phyloP scores from a whole-genome alignment of 2,797 vertebrate genomes.

The Salmo trutta region DNA sequence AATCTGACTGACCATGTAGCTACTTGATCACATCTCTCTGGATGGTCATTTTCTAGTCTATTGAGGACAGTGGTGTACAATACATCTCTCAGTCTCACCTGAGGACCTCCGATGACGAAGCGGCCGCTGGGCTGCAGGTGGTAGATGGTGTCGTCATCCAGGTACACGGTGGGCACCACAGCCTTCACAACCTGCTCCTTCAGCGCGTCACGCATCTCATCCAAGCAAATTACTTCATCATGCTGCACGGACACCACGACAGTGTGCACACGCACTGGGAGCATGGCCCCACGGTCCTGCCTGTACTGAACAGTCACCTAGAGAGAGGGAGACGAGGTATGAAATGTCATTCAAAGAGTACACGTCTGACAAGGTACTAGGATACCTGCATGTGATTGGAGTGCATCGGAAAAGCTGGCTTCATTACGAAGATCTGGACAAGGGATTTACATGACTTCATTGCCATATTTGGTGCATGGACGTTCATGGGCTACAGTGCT shows the following conservation, averaged over 20 bases:
- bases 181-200: conserved; percentile 92
- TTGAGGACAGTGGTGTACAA: not conserved
- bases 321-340: not conserved
- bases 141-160: conserved; percentile 90
- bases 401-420: no score
- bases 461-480: no score
- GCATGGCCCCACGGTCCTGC: conserved; percentile 89
- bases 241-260: conserved; percentile 95
- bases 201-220: conserved; percentile 87
- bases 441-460: no score
- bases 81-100: conserved; percentile 68
- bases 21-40: no score
- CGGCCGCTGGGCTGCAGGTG: conserved; percentile 94
- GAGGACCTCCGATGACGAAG: conserved; percentile 95
- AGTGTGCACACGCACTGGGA: conserved; percentile 91
- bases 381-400: no score
- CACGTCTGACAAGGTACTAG: no score
- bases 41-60: no score
- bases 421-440: no score
- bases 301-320: conserved; percentile 95
- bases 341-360: not conserved
- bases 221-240: conserved; percentile 82
- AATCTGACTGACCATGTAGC: no score
- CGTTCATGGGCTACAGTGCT: no score
- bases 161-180: conserved; percentile 85